These are phyloP conservation scores for Nanorana parkeri DNA, from an alignment of 2,113 vertebrate species.

Conservation along the genomic window DNA sequence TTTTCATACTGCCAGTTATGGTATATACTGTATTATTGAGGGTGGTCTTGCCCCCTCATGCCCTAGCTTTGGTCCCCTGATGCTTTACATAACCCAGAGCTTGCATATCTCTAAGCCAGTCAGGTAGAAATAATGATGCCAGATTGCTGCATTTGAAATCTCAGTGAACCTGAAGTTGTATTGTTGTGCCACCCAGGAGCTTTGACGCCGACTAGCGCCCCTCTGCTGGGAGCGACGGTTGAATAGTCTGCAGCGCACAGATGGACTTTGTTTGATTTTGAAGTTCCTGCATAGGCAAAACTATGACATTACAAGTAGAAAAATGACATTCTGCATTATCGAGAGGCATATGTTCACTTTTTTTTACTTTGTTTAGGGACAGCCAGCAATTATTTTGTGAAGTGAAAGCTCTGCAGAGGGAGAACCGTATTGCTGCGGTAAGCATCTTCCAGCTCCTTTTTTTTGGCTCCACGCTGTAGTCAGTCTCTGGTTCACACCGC, in stretches of 20 bases:
- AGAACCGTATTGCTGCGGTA: conserved; percentile 1
- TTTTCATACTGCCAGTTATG: no score
- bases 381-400: not conserved
- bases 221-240: not conserved
- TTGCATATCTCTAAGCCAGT: not conserved
- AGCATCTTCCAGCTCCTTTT: not conserved
- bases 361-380: conserved; percentile 7
- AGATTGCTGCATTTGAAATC: not conserved
- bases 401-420: not conserved
- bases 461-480: not conserved
- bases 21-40: no score
- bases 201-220: not conserved
- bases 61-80: no score
- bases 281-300: conserved; percentile 7
- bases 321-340: conserved; percentile 31
- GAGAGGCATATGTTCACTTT: conserved; percentile 41
- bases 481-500: not conserved
- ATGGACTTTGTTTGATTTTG: conserved; percentile 18
- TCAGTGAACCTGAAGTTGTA: conserved; percentile 18
- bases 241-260: conserved; percentile 18
- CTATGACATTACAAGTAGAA: conserved; percentile 12
- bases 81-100: no score
- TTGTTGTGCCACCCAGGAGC: not conserved
- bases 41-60: no score
- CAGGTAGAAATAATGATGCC: not conserved